Evolutionary conservation across 2,888 invertebrate genomes (phyloP).

Genomic region (Torymus tubicola): DNA sequence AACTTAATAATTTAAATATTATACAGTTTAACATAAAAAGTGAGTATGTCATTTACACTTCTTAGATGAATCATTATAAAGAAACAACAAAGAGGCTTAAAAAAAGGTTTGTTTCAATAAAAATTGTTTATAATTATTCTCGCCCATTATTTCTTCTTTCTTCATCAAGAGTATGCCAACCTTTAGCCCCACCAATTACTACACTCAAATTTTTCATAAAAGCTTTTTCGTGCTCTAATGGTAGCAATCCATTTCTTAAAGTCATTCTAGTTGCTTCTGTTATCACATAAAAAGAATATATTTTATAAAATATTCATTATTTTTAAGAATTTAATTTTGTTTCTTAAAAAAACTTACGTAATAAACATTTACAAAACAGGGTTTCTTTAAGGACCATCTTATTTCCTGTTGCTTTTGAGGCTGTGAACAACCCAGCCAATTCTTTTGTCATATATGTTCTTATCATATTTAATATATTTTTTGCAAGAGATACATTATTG

Average conservation of each 20-base stretch:
- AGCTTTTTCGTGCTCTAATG: slow-evolving; percentile 44
- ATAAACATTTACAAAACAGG: slow-evolving; percentile 43
- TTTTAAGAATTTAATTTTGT: no score
- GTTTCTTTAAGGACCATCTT: slow-evolving; percentile 53
- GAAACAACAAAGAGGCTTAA: no score
- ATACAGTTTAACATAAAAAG: no score
- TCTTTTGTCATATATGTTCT: slow-evolving; percentile 45
- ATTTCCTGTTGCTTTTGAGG: slow-evolving; percentile 37
- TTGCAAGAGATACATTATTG: slow-evolving; percentile 43
- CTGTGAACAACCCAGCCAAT: slow-evolving; percentile 35
- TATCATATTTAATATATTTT: slow-evolving; percentile 47
- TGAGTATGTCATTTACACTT: no score
- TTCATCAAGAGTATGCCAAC: slow-evolving; percentile 27
- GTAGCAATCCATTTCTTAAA: slow-evolving; percentile 33
- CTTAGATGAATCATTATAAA: no score
- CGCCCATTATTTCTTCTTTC: slow-evolving; percentile 2
- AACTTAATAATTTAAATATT: no score
- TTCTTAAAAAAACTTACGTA: slow-evolving; percentile 39
- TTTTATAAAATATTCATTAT: slow-evolving; percentile 18
- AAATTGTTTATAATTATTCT: not conserved
- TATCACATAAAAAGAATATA: slow-evolving; percentile 48
- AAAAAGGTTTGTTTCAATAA: no score
- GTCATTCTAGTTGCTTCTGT: slow-evolving; percentile 49
- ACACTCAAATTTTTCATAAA: slow-evolving; percentile 45
- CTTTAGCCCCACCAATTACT: slow-evolving; percentile 41